These are phyloP conservation scores for Tipula helvola DNA, from an alignment of 2,888 invertebrate genomes.

Conservation along the genomic window DNA sequence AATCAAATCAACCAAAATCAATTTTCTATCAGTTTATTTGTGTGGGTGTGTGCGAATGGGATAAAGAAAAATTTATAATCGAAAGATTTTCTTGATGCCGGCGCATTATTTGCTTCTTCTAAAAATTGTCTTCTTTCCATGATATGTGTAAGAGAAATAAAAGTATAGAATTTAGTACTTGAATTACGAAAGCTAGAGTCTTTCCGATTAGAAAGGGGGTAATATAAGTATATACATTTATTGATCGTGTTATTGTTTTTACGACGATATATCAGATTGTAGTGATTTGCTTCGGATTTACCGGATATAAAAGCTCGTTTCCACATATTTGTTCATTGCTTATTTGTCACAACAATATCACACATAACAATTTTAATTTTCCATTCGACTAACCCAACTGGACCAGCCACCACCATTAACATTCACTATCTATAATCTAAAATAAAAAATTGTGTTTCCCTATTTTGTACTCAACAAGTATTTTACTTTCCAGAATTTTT, in stretches of 20 bases:
- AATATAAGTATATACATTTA: not conserved
- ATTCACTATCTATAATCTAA: not conserved
- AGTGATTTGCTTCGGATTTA: not conserved
- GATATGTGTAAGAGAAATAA: not conserved
- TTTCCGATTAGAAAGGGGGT: not conserved
- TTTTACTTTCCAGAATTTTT: not conserved
- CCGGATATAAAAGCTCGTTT: not conserved
- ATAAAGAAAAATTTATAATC: not conserved
- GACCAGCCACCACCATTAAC: not conserved
- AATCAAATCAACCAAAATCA: slow-evolving; percentile 4
- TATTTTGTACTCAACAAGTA: not conserved
- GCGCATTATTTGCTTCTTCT: not conserved
- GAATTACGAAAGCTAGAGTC: not conserved
- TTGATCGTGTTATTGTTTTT: not conserved
- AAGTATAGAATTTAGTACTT: not conserved
- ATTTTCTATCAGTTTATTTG: not conserved
- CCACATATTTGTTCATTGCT: no score
- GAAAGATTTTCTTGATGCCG: not conserved
- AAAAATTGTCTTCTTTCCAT: not conserved
- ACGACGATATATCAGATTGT: not conserved
- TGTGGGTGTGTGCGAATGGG: not conserved
- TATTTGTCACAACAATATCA: not conserved
- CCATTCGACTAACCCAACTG: not conserved
- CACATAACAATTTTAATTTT: not conserved
- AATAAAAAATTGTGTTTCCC: not conserved